phyloP scores from a whole-genome alignment of 2,888 invertebrate species.

The Cerastis leucographa region DNA sequence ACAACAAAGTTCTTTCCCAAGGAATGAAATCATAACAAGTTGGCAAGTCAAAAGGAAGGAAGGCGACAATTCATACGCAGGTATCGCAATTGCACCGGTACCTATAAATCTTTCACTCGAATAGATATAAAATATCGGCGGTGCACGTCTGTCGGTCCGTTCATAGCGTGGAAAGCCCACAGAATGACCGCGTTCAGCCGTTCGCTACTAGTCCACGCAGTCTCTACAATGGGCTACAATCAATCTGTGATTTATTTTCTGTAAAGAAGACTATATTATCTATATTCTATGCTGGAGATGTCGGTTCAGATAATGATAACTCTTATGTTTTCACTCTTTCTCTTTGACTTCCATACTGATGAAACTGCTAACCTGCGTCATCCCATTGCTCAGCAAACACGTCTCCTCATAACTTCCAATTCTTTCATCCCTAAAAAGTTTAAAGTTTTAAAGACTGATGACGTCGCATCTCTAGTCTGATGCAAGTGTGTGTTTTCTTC shows the following conservation, averaged over 20 bases:
- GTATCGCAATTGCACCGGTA: conserved; percentile 82
- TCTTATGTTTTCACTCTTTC: neutral
- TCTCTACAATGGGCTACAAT: conserved; percentile 80
- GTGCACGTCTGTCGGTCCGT: conserved; percentile 48
- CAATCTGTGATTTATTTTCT: conserved; percentile 74
- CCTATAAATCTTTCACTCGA: conserved; percentile 83
- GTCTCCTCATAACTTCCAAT: neutral
- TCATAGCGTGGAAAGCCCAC: conserved; percentile 58
- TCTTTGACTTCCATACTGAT: neutral
- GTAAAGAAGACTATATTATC: conserved; percentile 16
- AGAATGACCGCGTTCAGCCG: conserved; percentile 22
- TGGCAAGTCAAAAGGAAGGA: conserved; percentile 63
- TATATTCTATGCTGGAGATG: neutral
- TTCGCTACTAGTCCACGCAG: conserved; percentile 67
- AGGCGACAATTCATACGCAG: conserved; percentile 74
- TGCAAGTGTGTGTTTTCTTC: neutral
- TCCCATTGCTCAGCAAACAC: neutral
- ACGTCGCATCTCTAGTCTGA: neutral
- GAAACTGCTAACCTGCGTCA: neutral
- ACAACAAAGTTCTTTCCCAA: conserved; percentile 55
- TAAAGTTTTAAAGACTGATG: neutral
- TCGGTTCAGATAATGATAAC: neutral
- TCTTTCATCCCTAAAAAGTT: neutral
- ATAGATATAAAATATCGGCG: conserved; percentile 78
- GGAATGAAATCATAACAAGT: conserved; percentile 60